Base-by-base conservation (phyloP, 2,888 invertebrate genomes). In the Drosophila formosana region DNA sequence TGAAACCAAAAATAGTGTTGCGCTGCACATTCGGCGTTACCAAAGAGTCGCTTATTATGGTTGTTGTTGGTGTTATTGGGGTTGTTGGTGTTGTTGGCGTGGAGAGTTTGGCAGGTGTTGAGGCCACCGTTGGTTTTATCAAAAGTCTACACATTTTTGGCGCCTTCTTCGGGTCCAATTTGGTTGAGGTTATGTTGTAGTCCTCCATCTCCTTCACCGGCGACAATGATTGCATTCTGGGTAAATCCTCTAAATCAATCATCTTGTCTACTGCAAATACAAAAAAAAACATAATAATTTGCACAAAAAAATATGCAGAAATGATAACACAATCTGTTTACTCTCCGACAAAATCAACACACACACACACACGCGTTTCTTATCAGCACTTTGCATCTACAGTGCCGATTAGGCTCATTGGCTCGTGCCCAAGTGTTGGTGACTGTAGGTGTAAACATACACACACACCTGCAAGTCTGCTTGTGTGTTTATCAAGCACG, bases 161-260 rank as follows among this genome's bases (percentile, higher is more conserved):
- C 3, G 57, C 56, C 49, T 66, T 72, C 53, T 76, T 82, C 34
- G 63, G 63, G 25, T 60, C 47, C 25, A 73, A 8, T 28, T 64
- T 50, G 2, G 61, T 34, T 26, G 49, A 5, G 3, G 43, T 51
- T 49, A 60, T 11, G 11, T 62, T 49, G 11, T 57, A 60, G 8
- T 78, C 76, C n/a, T 83, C 85, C 13, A 90, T 62, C 13, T 90
- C 89, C 53, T 82, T 80, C 4, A 82, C 69, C 3, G 92, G 92
- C 2, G 92, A 92, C 9, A 92, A 74, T 23, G 92, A 92, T 77
- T 92, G 88, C 83, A 92, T 68, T 71, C 91, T 80, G 3, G 92
- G 92, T 58, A 92, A 81, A 82, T 92, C 91, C 75, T 92, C 90
- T 45, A 91, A 62, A 34, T 89, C 78, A 52, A 90, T 90, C 91